phyloP scores from a whole-genome alignment of 2,113 vertebrate genomes.

The Brevimyrus niger region DNA sequence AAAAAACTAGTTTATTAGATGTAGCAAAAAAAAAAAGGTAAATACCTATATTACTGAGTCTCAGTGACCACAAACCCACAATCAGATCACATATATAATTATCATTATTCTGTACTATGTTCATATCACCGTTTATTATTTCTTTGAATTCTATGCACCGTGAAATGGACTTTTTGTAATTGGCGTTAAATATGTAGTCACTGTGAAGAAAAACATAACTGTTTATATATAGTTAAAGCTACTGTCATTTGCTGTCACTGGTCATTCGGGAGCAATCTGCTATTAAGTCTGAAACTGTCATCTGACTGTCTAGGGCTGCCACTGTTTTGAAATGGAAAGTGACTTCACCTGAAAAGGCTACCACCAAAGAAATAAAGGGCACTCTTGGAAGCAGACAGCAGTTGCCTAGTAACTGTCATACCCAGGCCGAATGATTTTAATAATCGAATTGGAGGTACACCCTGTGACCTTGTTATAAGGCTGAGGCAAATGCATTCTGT shows the following conservation, averaged over 20 bases:
- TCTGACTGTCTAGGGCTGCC: background rate
- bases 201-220: background rate
- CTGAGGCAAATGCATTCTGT: slow-evolving; percentile 2
- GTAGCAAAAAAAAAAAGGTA: background rate
- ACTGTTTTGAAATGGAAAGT: slow-evolving; percentile 1
- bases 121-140: background rate
- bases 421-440: slow-evolving; percentile 30
- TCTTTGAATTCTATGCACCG: background rate
- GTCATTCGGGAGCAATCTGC: background rate
- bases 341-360: slow-evolving; percentile 9
- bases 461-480: slow-evolving; percentile 30
- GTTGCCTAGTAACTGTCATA: slow-evolving; percentile 38
- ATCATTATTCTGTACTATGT: background rate
- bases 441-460: slow-evolving; percentile 27
- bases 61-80: background rate
- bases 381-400: slow-evolving; percentile 8
- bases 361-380: background rate
- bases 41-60: background rate
- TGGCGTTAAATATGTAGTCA: background rate
- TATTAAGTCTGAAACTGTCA: background rate
- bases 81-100: background rate
- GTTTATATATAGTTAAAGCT: background rate
- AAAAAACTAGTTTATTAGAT: background rate
- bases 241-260: background rate
- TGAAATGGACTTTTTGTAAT: background rate